Conservation (phyloP, 2,797 vertebrate genomes). For the Apogon talboti region DNA sequence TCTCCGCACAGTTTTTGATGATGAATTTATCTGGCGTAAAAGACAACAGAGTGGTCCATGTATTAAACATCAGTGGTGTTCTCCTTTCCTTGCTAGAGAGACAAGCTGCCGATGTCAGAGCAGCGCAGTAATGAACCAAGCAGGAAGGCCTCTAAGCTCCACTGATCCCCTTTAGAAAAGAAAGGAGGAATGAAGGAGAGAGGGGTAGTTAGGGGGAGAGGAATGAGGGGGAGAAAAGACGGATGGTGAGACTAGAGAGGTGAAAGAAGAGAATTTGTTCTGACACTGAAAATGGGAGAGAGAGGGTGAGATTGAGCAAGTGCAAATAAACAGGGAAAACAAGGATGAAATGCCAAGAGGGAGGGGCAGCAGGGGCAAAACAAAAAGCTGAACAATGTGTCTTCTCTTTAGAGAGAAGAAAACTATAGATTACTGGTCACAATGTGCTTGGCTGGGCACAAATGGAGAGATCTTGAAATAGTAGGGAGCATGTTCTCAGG, state of each 20-base stretch:
- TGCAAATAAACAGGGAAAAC: conserved; percentile 67
- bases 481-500: conserved; percentile 70
- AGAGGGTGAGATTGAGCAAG: conserved; percentile 29
- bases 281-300: conserved; percentile 42
- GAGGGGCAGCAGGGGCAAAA: conserved; percentile 36
- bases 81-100: conserved; percentile 61
- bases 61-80: conserved; percentile 75
- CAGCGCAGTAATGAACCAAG: conserved; percentile 75
- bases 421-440: conserved; percentile 80
- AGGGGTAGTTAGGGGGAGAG: conserved; percentile 49
- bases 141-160: conserved; percentile 78
- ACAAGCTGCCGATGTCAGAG: conserved; percentile 65
- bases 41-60: conserved; percentile 71
- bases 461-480: conserved; percentile 77
- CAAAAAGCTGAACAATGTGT: conserved; percentile 63
- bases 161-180: conserved; percentile 74
- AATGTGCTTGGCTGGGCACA: conserved; percentile 79
- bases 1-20: conserved; percentile 64
- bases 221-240: conserved; percentile 46
- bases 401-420: conserved; percentile 69
- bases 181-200: conserved; percentile 51
- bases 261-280: conserved; percentile 63
- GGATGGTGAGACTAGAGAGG: conserved; percentile 58
- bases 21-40: conserved; percentile 74
- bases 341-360: conserved; percentile 57